Percentiles rank a stretch among this genome's conserved stretches.
These are phyloP conservation scores for Acanthosepion pharaonis DNA, from an alignment of 2,888 invertebrate genomes.

Conservation along the genomic window DNA sequence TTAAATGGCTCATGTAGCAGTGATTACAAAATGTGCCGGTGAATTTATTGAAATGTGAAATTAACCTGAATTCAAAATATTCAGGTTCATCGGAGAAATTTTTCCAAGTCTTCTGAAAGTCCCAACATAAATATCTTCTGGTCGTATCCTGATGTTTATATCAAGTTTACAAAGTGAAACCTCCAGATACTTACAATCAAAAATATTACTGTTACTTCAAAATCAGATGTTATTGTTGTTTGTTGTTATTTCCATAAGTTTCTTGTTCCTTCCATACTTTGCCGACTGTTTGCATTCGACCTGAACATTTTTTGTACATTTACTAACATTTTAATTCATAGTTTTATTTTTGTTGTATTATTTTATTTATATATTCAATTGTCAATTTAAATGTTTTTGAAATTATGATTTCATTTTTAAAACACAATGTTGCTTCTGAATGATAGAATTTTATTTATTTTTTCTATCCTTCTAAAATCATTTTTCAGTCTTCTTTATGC, in stretches of 20 bases:
- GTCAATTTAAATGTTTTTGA: background rate
- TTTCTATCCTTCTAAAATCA: background rate
- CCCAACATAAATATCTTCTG: slow-evolving; percentile 6
- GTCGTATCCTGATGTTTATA: background rate
- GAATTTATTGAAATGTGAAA: background rate
- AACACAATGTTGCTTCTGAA: background rate
- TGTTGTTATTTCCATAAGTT: background rate
- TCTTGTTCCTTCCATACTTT: slow-evolving; percentile 33
- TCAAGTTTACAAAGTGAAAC: slow-evolving; percentile 4
- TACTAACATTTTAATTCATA: slow-evolving; percentile 8
- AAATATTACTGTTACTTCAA: background rate
- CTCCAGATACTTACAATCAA: slow-evolving; percentile 8
- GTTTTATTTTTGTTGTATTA: slow-evolving; percentile 25
- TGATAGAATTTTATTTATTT: background rate
- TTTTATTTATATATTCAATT: background rate
- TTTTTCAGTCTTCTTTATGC: no score
- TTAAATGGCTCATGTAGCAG: background rate
- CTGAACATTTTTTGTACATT: background rate
- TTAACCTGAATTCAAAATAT: background rate
- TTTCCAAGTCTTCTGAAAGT: background rate
- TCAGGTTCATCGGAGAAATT: background rate
- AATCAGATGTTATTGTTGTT: slow-evolving; percentile 5
- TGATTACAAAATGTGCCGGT: background rate
- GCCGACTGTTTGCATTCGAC: background rate
- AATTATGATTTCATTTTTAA: background rate